These are phyloP conservation scores for Melanotaenia parkinsoni DNA, from an alignment of 2,797 vertebrate species.

Conservation along the genomic window DNA sequence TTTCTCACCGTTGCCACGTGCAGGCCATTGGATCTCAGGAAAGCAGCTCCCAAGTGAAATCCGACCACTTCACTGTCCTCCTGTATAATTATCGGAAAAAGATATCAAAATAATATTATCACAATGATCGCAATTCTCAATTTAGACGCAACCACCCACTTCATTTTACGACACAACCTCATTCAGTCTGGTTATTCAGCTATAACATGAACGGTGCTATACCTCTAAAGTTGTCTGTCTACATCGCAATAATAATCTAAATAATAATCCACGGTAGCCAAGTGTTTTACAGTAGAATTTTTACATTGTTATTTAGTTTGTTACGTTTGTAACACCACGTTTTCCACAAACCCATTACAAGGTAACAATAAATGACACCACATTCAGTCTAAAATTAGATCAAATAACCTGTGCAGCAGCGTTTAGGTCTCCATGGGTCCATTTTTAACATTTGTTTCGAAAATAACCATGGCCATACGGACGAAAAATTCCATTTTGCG, in stretches of 20 bases:
- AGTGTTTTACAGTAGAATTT: no score
- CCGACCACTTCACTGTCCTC: neutral
- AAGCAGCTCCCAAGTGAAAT: neutral
- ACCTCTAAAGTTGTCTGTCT: neutral
- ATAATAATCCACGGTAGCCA: neutral
- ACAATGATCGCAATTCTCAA: neutral
- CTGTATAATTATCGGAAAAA: neutral
- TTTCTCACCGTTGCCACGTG: constrained; percentile 25
- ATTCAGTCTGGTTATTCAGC: neutral
- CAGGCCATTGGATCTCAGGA: neutral
- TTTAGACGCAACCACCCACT: no score
- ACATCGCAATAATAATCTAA: neutral
- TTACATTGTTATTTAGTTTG: no score
- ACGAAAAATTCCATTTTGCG: no score
- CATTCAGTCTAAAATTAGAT: no score
- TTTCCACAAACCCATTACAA: no score
- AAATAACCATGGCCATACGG: neutral
- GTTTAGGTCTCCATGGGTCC: no score
- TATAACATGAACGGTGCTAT: neutral
- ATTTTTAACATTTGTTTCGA: no score
- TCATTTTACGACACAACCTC: neutral
- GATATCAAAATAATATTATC: neutral
- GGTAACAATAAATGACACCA: no score
- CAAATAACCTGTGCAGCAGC: no score
- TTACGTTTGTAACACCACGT: no score